Base-by-base conservation (phyloP, 1,140 invertebrate species). In the Rhyzopertha dominica region DNA sequence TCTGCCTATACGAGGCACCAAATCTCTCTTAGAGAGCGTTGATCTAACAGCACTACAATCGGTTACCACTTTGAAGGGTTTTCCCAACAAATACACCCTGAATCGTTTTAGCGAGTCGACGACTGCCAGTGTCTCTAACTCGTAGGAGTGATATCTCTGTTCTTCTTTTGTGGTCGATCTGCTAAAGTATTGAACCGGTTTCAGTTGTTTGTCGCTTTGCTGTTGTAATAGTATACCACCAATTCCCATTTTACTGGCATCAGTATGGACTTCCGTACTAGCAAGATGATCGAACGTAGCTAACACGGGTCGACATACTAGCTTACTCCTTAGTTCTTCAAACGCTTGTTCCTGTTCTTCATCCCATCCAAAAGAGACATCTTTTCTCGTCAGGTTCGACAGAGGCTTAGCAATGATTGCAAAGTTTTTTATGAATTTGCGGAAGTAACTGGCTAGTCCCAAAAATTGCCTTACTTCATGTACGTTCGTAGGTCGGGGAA, bases 161-260 rank as follows among this genome's bases (percentile, higher is more conserved):
- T 41, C 39, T 4, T 30, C 37, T 14, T 7, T 5, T 5, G 39
- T 41, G 3, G 25, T 41, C 17, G 28, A 29, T 9, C 39, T 4
- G 14, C 39, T 30, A 30, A 17, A 41, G 30, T 17, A 41, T 5
- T 12, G 17, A 19, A 41, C 14, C n/a, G n/a, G n/a, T n/a, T n/a
- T n/a, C n/a, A n/a, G n/a, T n/a, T n/a, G n/a, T n/a, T 16, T 16
- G 30, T 41, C 39, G 16, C 16, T 4, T 26, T 41, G 39, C 4
- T 4, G 16, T 30, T 64, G 61, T 16, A 59, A 14, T n/a, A 61
- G 41, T 14, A 59, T 47, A 3, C 49, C 62, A 1, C 51, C 62
- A 7, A 63, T 44, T 0, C 65, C 63, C 58, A 60, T 34, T 68
- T 63, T 3, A 67, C 18, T 36, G 67, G 62, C 3, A 28, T 41